Evolutionary conservation across 2,888 invertebrate species (phyloP).

Genomic region (Blomia tropicalis): DNA sequence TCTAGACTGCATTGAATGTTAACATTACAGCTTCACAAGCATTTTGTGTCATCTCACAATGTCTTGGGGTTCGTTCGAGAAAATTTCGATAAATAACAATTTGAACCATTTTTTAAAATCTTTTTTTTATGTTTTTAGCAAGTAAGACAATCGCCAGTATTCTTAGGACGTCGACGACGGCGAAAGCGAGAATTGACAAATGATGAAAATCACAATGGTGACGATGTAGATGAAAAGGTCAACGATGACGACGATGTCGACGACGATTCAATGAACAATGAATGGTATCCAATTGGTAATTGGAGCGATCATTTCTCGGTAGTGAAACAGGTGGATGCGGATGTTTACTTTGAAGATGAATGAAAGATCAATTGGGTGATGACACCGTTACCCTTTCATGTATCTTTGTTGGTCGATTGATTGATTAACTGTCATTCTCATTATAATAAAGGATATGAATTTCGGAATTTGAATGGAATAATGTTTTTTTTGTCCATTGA

Average conservation of each 20-base stretch:
- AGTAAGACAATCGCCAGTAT: constrained; percentile 24
- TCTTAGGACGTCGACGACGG: constrained; percentile 22
- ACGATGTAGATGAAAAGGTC: neutral
- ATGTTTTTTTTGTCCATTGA: too few relatives aligned
- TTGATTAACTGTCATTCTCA: too few relatives aligned
- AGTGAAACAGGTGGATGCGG: constrained; percentile 17
- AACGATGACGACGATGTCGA: neutral
- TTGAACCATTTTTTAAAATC: neutral
- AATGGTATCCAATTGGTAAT: neutral
- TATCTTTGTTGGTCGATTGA: too few relatives aligned
- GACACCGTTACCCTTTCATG: neutral
- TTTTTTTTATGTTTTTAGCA: constrained; percentile 24
- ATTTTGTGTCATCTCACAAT: constrained; percentile 25
- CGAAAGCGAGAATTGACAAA: neutral
- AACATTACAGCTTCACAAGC: constrained; percentile 26
- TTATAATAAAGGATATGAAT: too few relatives aligned
- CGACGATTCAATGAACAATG: neutral
- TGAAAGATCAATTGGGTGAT: neutral
- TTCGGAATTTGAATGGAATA: too few relatives aligned
- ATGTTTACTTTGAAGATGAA: neutral
- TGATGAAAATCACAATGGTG: neutral
- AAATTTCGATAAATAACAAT: neutral
- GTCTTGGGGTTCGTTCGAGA: constrained; percentile 26
- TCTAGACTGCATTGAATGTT: constrained; percentile 24
- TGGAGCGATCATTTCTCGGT: constrained; percentile 18